Evolutionary conservation across 2,113 vertebrate species (phyloP).

Genomic region (Brachionichthys hirsutus): DNA sequence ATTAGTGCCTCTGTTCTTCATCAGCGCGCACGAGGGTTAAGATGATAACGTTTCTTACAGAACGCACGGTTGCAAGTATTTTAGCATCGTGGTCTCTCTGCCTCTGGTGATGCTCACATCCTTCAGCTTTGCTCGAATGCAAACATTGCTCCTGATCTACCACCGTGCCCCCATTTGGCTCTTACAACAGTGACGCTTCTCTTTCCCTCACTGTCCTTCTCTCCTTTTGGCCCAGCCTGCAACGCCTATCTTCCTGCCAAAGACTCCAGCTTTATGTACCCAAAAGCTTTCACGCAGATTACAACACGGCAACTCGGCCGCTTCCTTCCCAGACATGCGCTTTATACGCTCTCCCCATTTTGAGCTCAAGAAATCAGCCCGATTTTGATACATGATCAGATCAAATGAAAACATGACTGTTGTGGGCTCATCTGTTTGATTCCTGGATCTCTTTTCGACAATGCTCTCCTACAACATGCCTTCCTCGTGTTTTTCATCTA

Average conservation of each 20-base stretch:
- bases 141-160: no score
- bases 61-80: conserved; percentile 27
- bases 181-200: not conserved
- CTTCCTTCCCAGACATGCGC: conserved; percentile 23
- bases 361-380: conserved; percentile 22
- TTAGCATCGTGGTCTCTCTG: conserved; percentile 38
- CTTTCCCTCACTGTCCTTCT: conserved; percentile 54
- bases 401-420: conserved; percentile 54
- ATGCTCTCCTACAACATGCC: conserved; percentile 42
- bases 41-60: conserved; percentile 31
- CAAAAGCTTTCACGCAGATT: conserved; percentile 62
- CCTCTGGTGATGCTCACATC: conserved; percentile 50
- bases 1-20: conserved; percentile 33
- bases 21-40: conserved; percentile 22
- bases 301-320: conserved; percentile 58
- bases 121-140: not conserved
- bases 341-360: conserved; percentile 5
- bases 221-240: conserved; percentile 42
- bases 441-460: conserved; percentile 44
- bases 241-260: conserved; percentile 65
- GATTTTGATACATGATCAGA: conserved; percentile 67
- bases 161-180: no score
- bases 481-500: conserved; percentile 29
- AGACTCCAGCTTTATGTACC: conserved; percentile 62
- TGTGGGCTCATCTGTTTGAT: conserved; percentile 45